phyloP scores from a whole-genome alignment of 2,888 invertebrate genomes.

The Metacarcinus magister region DNA sequence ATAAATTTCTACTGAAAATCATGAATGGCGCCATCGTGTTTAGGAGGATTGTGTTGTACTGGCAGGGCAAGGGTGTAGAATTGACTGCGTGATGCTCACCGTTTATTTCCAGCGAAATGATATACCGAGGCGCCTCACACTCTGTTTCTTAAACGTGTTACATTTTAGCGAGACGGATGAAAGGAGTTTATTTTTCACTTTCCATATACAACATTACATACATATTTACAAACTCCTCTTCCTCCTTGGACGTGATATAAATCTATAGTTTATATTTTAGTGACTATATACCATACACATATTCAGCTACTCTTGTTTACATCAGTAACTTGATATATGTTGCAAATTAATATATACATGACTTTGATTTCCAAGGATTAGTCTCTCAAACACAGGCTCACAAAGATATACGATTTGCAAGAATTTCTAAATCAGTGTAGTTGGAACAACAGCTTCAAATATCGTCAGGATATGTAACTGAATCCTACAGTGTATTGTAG shows the following conservation, averaged over 20 bases:
- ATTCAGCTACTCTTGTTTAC: neutral
- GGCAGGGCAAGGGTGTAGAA: neutral
- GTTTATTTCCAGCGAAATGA: neutral
- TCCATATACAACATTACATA: neutral
- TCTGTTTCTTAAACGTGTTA: neutral
- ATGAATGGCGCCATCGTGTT: neutral
- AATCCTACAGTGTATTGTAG: neutral
- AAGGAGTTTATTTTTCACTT: neutral
- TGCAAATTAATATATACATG: neutral
- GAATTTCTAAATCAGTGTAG: neutral
- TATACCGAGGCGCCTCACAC: neutral
- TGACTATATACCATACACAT: neutral
- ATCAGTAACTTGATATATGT: neutral
- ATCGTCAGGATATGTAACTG: neutral
- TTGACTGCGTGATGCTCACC: neutral
- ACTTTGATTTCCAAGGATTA: neutral
- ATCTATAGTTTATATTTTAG: neutral
- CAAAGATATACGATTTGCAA: neutral
- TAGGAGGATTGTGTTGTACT: neutral
- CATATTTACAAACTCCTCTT: neutral
- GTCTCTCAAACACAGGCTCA: neutral
- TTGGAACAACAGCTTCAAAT: neutral
- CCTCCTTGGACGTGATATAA: neutral
- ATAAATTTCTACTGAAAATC: neutral
- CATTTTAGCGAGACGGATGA: neutral